phyloP scores from a whole-genome alignment of 1,140 invertebrate species.

The Dendrolimus kikuchii region DNA sequence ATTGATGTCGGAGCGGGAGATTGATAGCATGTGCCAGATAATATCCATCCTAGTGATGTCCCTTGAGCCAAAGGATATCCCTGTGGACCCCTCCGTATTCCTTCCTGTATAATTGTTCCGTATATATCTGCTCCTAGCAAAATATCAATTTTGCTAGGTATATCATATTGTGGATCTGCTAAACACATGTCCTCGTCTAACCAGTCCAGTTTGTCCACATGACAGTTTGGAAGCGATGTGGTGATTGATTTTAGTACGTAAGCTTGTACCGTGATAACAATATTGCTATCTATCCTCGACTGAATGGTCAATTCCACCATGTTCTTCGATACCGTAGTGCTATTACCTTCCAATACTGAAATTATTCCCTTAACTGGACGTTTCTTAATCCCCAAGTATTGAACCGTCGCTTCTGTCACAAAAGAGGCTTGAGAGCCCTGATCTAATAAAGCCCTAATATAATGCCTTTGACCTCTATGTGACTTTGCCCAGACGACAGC shows the following conservation, averaged over 20 bases:
- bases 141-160: slow-evolving; percentile 8
- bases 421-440: slow-evolving; percentile 1
- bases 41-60: slow-evolving; percentile 6
- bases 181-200: not conserved
- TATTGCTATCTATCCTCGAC: too few relatives aligned
- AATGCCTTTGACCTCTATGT: not conserved
- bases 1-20: not conserved
- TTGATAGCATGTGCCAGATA: not conserved
- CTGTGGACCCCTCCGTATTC: not conserved
- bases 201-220: slow-evolving; percentile 1
- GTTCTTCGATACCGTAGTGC: not conserved
- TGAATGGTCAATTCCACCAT: not conserved
- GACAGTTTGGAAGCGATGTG: not conserved
- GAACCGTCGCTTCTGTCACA: not conserved
- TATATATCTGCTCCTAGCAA: slow-evolving; percentile 10
- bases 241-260: slow-evolving; percentile 9
- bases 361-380: not conserved
- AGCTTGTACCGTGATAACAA: too few relatives aligned
- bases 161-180: slow-evolving; percentile 5
- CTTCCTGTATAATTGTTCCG: slow-evolving; percentile 4
- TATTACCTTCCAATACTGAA: not conserved
- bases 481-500: not conserved
- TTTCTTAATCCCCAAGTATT: not conserved
- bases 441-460: not conserved
- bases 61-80: slow-evolving; percentile 3